These are phyloP conservation scores for Harpegnathos saltator DNA, from an alignment of 1,140 invertebrate species.

Conservation along the genomic window DNA sequence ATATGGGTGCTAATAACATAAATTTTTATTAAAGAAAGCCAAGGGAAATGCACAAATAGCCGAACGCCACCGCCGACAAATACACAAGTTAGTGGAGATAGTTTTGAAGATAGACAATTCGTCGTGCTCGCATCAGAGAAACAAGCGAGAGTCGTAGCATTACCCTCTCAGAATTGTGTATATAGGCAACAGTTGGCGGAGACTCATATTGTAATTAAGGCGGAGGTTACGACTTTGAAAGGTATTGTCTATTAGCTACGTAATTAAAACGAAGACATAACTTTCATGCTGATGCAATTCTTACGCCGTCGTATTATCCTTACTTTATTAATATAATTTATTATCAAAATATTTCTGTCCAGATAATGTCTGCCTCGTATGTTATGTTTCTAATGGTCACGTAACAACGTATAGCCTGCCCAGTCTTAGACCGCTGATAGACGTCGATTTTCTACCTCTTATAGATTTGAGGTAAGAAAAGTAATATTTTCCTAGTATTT, in stretches of 20 bases:
- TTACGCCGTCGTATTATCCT: background rate
- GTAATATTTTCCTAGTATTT: conserved; percentile 51
- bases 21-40: conserved; percentile 76
- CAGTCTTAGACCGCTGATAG: conserved; percentile 95
- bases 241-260: conserved; percentile 86
- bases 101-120: conserved; percentile 94
- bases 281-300: background rate
- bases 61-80: conserved; percentile 92
- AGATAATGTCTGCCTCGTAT: conserved; percentile 97
- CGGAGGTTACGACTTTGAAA: conserved; percentile 97
- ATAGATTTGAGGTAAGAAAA: conserved; percentile 95
- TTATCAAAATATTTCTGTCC: conserved; percentile 79
- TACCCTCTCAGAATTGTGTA: conserved; percentile 97
- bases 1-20: conserved; percentile 39
- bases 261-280: background rate
- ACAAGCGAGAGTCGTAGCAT: conserved; percentile 96
- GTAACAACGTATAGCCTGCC: conserved; percentile 96
- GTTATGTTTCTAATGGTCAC: conserved; percentile 97
- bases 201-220: conserved; percentile 96
- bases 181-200: conserved; percentile 94
- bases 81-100: conserved; percentile 84
- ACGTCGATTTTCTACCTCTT: conserved; percentile 97
- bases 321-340: conserved; percentile 2
- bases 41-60: conserved; percentile 83
- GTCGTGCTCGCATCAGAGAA: conserved; percentile 97